A percentile compares a stretch with the other conserved stretches of the same genome.
These are phyloP conservation scores for Agonum fuliginosum DNA, from an alignment of 2,888 invertebrate genomes.

Conservation along the genomic window DNA sequence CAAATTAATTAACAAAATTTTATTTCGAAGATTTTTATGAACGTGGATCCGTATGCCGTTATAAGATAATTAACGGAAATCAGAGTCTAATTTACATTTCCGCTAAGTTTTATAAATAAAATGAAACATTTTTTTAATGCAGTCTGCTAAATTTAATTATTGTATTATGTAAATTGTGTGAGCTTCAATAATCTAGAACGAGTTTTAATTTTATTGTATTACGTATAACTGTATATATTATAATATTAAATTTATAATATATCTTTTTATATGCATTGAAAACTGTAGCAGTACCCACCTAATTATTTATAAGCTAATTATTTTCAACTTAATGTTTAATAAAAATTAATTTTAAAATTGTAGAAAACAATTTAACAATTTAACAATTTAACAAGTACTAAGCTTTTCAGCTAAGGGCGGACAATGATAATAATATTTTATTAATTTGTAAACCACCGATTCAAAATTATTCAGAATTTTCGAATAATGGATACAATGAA, in stretches of 20 bases:
- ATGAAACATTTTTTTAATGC: background rate
- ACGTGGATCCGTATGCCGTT: constrained; percentile 45
- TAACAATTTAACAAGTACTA: too few species aligned
- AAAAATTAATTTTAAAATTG: too few species aligned
- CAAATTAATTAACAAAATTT: constrained; percentile 35
- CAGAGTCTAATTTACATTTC: constrained; percentile 36
- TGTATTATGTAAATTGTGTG: constrained; percentile 35
- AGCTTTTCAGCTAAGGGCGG: too few species aligned
- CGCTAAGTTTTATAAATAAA: constrained; percentile 16
- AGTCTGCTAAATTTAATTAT: constrained; percentile 27
- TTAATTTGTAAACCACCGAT: too few species aligned
- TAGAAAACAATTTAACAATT: too few species aligned
- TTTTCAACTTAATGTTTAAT: too few species aligned
- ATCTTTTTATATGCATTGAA: constrained; percentile 1
- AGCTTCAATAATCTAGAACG: background rate
- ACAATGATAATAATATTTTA: too few species aligned
- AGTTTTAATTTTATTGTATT: background rate
- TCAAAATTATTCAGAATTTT: too few species aligned
- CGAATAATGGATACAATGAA: background rate
- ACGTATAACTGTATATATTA: constrained; percentile 6
- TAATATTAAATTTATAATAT: constrained; percentile 15
- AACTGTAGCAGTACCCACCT: background rate
- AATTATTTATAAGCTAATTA: too few species aligned
- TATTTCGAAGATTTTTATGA: constrained; percentile 14
- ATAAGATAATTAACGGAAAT: constrained; percentile 52